phyloP scores from a whole-genome alignment of 1,140 invertebrate species.

The Batillaria attramentaria region DNA sequence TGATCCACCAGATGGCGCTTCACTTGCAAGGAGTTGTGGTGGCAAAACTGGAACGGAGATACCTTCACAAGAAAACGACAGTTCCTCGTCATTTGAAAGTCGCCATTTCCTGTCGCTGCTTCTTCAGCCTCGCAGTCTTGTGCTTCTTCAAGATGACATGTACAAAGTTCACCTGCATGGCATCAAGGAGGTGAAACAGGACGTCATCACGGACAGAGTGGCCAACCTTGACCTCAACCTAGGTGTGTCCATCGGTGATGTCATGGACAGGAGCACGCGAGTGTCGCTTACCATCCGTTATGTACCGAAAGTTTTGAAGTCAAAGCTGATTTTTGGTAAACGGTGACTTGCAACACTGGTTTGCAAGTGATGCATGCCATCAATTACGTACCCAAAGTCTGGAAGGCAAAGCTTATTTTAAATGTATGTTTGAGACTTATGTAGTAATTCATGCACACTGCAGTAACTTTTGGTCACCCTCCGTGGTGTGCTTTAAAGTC shows the following conservation, averaged over 20 bases:
- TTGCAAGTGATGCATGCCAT: too few species aligned
- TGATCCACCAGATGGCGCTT: not conserved
- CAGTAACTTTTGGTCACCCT: not conserved
- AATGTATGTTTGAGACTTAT: not conserved
- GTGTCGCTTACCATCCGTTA: slow-evolving; percentile 94
- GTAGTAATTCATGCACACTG: not conserved
- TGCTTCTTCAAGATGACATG: slow-evolving; percentile 87
- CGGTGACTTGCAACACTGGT: slow-evolving; percentile 40
- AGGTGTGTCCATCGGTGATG: slow-evolving; percentile 52
- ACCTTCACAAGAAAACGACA: slow-evolving; percentile 12
- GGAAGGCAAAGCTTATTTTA: not conserved
- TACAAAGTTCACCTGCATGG: slow-evolving; percentile 91
- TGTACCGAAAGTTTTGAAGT: slow-evolving; percentile 91
- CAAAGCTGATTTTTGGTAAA: slow-evolving; percentile 67
- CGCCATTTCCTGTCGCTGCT: slow-evolving; percentile 78
- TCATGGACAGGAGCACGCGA: slow-evolving; percentile 80
- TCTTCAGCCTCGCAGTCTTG: slow-evolving; percentile 88
- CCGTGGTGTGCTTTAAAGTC: not conserved
- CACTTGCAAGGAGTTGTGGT: not conserved
- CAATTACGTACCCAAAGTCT: not conserved
- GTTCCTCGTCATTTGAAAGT: slow-evolving; percentile 61
- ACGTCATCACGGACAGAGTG: slow-evolving; percentile 78
- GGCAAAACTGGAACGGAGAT: too few species aligned
- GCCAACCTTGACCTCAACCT: slow-evolving; percentile 78
- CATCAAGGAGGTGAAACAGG: slow-evolving; percentile 84